Evolutionary conservation across 2,113 vertebrate species (phyloP), one percentile per base, ranked within the genome.

Genomic region (Condylura cristata): DNA sequence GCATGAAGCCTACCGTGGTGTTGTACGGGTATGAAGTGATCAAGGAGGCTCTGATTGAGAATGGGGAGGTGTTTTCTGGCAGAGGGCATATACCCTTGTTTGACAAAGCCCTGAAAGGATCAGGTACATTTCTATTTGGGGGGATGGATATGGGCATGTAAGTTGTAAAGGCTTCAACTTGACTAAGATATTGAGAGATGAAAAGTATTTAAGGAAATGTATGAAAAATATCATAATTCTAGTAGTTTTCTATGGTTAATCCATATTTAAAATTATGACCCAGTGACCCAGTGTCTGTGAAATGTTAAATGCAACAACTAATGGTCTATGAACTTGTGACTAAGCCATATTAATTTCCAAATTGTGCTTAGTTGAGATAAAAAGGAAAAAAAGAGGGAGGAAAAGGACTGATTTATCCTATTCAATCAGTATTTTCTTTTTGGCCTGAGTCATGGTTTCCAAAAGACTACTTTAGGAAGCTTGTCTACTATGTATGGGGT

Each of bases 31-130:
- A 98, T 24, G 95, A 98, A 26, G 97, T 5, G 4, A 53, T 98
- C 51, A 98, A 98, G 90, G 98, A 98, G 97, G 98, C 98, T 22
- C 93, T 98, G 53, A 37, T 97, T 44, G 98, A 98, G 41, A 92
- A 84, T 17, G 98, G 94, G 41, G 98, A 98, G 24, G 86, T 89
- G 16, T 98, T 98, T 97, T 97, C 98, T 11, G 98, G 97, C 89
- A 98, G 98, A 97, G 97, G 97, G 2, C 13, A 3, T 9, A 37
- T 95, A 0, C 75, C 94, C 24, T 18, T 51, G 11, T 0, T 34
- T 0, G 89, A 94, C 2, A 8, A 8, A 37, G 0, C 8, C 37
- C 0, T 0, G 26, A 18, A 51, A 9, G 72, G 90, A 6, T 46
- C 39, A 32, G 96, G 95, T 95, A 93, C 66, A 87, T 0, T 26